Conservation (phyloP, 2,888 invertebrate species). For the Vandiemenella viatica region DNA sequence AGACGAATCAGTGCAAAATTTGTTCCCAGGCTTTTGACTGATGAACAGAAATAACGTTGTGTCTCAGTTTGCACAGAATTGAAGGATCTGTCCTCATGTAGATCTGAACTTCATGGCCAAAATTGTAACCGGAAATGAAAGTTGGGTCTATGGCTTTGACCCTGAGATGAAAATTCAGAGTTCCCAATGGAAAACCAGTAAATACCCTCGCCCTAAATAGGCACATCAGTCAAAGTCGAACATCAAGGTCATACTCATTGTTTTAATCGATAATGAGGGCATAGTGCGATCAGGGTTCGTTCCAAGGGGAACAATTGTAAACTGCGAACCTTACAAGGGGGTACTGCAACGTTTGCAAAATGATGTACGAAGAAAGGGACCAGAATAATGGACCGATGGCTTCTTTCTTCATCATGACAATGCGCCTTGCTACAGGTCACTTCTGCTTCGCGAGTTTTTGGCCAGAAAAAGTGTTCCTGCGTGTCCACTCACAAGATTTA, state of each 20-base stretch:
- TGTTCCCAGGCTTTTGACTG: background rate
- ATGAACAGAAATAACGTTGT: background rate
- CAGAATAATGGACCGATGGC: background rate
- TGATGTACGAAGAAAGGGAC: background rate
- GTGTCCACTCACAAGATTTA: background rate
- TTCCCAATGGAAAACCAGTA: background rate
- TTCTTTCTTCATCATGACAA: background rate
- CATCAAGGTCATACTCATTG: background rate
- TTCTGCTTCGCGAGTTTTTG: background rate
- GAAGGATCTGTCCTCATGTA: background rate
- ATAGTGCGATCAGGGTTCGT: background rate
- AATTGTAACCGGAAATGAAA: conserved; percentile 1
- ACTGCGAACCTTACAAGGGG: background rate
- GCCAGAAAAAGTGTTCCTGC: background rate
- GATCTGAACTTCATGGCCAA: background rate
- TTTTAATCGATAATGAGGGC: background rate
- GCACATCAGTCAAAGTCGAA: background rate
- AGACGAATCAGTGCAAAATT: background rate
- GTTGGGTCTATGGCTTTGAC: background rate
- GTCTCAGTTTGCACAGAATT: background rate
- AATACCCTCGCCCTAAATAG: background rate
- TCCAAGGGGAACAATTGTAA: background rate
- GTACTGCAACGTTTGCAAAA: background rate
- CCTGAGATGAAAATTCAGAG: background rate
- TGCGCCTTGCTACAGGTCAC: background rate